A percentile compares a stretch with the other conserved stretches of the same genome.
These are phyloP conservation scores for Tribolium madens DNA, from an alignment of 1,140 invertebrate species.

Conservation along the genomic window DNA sequence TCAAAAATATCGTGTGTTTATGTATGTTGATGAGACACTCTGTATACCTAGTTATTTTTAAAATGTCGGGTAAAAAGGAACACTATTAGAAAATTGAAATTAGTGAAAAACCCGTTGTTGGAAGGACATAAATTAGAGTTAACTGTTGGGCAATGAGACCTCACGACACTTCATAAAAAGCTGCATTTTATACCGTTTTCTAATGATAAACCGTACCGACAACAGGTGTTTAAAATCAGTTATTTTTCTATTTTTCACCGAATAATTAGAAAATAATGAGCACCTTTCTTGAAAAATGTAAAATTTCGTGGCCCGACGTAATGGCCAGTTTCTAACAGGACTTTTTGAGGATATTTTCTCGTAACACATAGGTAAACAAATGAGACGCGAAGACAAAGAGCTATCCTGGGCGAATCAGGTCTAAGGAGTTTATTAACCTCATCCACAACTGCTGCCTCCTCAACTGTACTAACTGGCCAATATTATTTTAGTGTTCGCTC, in stretches of 20 bases:
- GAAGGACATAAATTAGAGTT: too few relatives aligned
- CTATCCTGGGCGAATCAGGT: conserved; percentile 41
- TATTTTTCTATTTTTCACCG: not conserved
- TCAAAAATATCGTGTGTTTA: too few relatives aligned
- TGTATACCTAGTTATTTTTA: too few relatives aligned
- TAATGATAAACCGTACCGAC: too few relatives aligned
- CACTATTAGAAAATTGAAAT: too few relatives aligned
- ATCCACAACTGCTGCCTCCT: conserved; percentile 25
- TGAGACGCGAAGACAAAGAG: conserved; percentile 42
- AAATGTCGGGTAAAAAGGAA: too few relatives aligned
- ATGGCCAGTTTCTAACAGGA: conserved; percentile 25
- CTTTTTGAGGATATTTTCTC: conserved; percentile 4
- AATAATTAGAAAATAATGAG: conserved; percentile 36
- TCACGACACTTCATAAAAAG: too few relatives aligned
- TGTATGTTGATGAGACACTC: too few relatives aligned
- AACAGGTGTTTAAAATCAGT: not conserved
- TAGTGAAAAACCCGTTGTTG: too few relatives aligned
- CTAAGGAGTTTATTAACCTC: conserved; percentile 45
- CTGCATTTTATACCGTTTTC: too few relatives aligned
- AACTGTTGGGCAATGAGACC: too few relatives aligned
- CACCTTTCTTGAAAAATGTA: not conserved
- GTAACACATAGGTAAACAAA: conserved; percentile 39
- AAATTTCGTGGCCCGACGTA: conserved; percentile 4
- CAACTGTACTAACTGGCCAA: conserved; percentile 17
- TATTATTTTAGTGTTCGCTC: conserved; percentile 28